Conservation (phyloP, 2,797 vertebrate genomes). For the Enteromius trimaculatus region DNA sequence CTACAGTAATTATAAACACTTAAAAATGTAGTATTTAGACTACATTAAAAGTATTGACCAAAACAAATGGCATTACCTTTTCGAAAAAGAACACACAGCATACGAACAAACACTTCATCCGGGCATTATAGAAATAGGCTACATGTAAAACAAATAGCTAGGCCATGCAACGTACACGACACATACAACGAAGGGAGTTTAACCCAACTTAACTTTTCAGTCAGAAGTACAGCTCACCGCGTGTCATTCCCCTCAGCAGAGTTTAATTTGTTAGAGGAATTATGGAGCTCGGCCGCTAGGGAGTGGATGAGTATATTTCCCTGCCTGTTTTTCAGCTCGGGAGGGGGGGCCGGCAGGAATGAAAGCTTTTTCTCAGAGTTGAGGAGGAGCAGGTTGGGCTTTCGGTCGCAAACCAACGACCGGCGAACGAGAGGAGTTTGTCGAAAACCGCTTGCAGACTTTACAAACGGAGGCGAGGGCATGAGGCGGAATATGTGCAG, state of each 20-base stretch:
- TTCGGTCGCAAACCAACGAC: slow-evolving; percentile 62
- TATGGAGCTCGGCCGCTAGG: slow-evolving; percentile 51
- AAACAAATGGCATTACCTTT: background rate
- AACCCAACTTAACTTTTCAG: background rate
- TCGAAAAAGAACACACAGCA: background rate
- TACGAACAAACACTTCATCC: background rate
- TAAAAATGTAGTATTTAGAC: background rate
- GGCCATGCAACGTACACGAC: background rate
- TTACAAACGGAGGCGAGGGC: slow-evolving; percentile 14
- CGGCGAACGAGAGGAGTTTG: slow-evolving; percentile 52
- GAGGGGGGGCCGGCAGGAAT: slow-evolving; percentile 58
- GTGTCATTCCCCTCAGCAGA: background rate
- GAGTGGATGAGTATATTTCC: slow-evolving; percentile 47
- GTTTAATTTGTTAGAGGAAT: background rate
- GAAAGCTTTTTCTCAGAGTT: slow-evolving; percentile 68
- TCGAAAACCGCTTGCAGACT: slow-evolving; percentile 10
- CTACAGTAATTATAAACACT: background rate
- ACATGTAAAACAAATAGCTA: background rate
- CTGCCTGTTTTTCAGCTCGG: slow-evolving; percentile 41
- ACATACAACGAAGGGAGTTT: background rate
- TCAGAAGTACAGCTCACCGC: background rate
- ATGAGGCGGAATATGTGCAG: slow-evolving; percentile 13
- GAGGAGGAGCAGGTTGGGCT: slow-evolving; percentile 73
- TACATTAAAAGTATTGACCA: background rate
- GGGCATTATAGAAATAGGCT: background rate